Base-by-base conservation (phyloP, 2,113 vertebrate genomes). In the Toxotes chatareus region DNA sequence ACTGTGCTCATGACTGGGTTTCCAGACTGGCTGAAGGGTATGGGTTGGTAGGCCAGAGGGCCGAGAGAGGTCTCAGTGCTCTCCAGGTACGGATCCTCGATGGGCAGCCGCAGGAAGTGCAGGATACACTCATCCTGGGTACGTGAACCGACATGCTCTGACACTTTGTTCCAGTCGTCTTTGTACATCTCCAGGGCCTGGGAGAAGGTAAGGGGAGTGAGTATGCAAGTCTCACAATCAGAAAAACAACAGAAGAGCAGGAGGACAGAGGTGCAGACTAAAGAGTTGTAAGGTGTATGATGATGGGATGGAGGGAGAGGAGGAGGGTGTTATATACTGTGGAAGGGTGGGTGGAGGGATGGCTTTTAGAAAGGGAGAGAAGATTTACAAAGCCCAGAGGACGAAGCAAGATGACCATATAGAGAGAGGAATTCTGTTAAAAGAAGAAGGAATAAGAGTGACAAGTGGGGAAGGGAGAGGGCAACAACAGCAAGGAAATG, bases 141-240 rank as follows among this genome's bases (percentile, higher is more conserved):
- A 21, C 98, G 97, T 63, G 97, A 99, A 21, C 98, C 98, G 0
- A 99, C 96, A 0, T 99, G 98, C 94, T 99, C 98, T 0, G 98
- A 99, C 61, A 99, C 98, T 84, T 99, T 99, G 93, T 99, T 99
- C 98, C 98, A 99, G 93, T 99, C 98, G 2, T 99, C 98, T 87
- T 99, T 99, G 92, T 95, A 99, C 98, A 99, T 99, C 93, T 99
- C 98, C 84, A 99, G 91, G 0, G 97, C 98, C 98, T 99, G 86
- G 10, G 4, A 32, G 36, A 59, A 60, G 7, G 21, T 0, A 55
- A 73, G 3, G 23, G 13, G 31, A 31, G 56, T 14, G 21, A 38
- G 42, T 7, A 51, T 5, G 34, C n/a, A 40, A 5, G 42, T 40
- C 36, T 64, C 4, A 64, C 19, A 32, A 73, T 34, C 7, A 31